Evolutionary conservation across 37 sponge, comb jelly and placozoan species (phyloP).

Genomic region (Tethya wilhelma): DNA sequence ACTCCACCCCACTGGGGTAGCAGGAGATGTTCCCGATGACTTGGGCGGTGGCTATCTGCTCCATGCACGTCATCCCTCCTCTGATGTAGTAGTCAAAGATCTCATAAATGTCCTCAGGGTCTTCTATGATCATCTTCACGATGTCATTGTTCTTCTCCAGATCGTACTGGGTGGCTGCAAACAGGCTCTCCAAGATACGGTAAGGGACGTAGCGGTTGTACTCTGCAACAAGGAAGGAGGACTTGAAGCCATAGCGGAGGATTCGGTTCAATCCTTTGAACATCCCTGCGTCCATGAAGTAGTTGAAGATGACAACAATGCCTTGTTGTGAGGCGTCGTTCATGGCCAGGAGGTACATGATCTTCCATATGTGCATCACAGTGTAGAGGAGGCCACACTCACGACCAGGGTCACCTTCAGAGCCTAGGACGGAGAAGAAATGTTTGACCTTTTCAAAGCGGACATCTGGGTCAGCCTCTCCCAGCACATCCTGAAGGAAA

Average conservation of each 20-base stretch:
- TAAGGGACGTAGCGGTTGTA: conserved; percentile 44
- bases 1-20: conserved; percentile 3
- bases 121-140: conserved; percentile 17
- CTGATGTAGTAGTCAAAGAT: neutral
- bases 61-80: conserved; percentile 16
- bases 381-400: conserved; percentile 28
- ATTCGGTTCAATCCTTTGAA: conserved; percentile 18
- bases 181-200: conserved; percentile 18
- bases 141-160: neutral
- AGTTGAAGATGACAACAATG: conserved; percentile 7
- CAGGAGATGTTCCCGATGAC: conserved; percentile 37
- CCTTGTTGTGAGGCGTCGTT: neutral
- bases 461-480: conserved; percentile 18
- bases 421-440: conserved; percentile 12
- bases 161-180: conserved; percentile 32
- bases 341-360: conserved; percentile 9
- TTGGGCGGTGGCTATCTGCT: conserved; percentile 8
- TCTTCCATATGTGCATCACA: conserved; percentile 44
- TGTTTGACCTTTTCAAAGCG: conserved; percentile 4
- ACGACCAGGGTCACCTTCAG: neutral
- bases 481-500: conserved; percentile 26
- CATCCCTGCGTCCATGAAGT: conserved; percentile 21
- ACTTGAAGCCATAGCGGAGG: conserved; percentile 7
- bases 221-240: conserved; percentile 12
- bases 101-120: neutral